Base-by-base conservation (phyloP, 2,888 invertebrate genomes). In the Lasioglossum villosulum region DNA sequence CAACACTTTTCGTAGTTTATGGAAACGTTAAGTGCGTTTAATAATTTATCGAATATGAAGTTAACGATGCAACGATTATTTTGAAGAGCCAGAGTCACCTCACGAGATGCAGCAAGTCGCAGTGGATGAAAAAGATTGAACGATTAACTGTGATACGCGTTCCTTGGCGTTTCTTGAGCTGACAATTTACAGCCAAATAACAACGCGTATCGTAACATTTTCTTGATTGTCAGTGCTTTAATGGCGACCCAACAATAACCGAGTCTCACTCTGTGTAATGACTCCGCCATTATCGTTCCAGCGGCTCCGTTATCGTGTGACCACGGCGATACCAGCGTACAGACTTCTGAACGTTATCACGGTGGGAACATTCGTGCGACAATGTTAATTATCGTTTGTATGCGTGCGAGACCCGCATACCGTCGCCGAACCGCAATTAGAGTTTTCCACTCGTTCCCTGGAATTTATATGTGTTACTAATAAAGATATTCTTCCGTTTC, bases 271-370 rank as follows among this genome's bases (percentile, higher is more conserved):
- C 68, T 68, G 37, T 56, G 39, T 78, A 83, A 85, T 76, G 79
- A 23, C 37, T 27, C 45, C 27, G 73, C 73, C 68, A 79, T 85
- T 85, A 83, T 79, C 79, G 85, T 85, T 83, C 76, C 76, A 42
- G 45, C 73, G 52, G 56, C 42, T 68, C n/a, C 30, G 76, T 83
- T 80, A 80, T 85, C 83, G 76, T 77, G 73, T 76, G 76, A 74
- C 84, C 84, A 71, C 79, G 76, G 63, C 42, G 83, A 73, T 80
- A 85, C 70, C 23, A 12, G 10, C 37, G 45, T n/a, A 73, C 52
- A 19, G 74, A 77, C 83, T 80, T 83, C 75, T 63, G 76, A 85
- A 83, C 77, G 76, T 80, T 85, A 83, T 85, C 83, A 70, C 52
- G 80, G 52, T 27, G 70, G 74, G 45, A 70, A 74, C 80, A 72